phyloP scores from a whole-genome alignment of 2,113 vertebrate genomes.

The Menura novaehollandiae region DNA sequence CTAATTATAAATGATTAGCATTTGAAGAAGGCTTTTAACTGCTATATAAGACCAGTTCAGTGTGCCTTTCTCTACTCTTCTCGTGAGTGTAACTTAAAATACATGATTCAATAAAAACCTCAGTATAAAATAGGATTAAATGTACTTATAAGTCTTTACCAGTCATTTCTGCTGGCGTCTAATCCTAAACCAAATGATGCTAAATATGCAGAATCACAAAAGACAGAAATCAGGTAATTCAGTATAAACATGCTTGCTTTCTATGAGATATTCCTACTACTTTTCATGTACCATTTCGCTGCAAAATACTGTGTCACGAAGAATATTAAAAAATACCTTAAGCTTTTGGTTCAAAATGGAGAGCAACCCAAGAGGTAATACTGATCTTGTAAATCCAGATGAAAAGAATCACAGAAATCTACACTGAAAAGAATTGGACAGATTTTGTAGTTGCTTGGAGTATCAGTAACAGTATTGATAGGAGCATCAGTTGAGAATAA shows the following conservation, averaged over 20 bases:
- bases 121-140: conserved; percentile 73
- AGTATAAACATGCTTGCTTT: not conserved
- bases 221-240: not conserved
- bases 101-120: conserved; percentile 71
- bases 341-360: not conserved
- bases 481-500: not conserved
- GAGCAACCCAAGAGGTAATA: not conserved
- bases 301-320: not conserved
- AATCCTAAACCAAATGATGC: conserved; percentile 34
- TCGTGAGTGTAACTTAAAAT: conserved; percentile 60
- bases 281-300: not conserved
- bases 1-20: conserved; percentile 70
- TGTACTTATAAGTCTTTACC: conserved; percentile 64
- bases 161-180: conserved; percentile 7
- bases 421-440: not conserved
- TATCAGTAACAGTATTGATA: not conserved
- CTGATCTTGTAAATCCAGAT: not conserved
- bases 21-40: conserved; percentile 65
- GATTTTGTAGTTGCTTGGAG: not conserved
- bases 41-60: conserved; percentile 49
- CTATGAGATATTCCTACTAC: not conserved
- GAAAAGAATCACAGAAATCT: not conserved
- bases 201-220: conserved; percentile 19
- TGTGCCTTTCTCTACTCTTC: conserved; percentile 8
- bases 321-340: not conserved